Base-by-base conservation (phyloP, 2,797 vertebrate genomes). In the Taenioides sp. region DNA sequence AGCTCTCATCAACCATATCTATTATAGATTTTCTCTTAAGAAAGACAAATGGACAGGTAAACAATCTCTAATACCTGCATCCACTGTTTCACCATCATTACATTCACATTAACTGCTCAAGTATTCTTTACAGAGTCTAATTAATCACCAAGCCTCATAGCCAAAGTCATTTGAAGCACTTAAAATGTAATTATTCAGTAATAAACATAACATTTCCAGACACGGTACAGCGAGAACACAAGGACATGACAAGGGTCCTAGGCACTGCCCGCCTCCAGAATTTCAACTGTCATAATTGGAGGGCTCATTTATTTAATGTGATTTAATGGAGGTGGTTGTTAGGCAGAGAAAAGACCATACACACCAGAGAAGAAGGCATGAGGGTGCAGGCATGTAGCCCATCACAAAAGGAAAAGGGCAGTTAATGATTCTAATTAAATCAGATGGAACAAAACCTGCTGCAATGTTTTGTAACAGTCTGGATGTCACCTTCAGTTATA, bases 381-480 rank as follows among this genome's bases (percentile, higher is more conserved):
- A 71, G 40, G 40, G 68, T 49, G n/a, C 61, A 49, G 65, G 73
- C 66, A 22, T 9, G 68, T 67, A 40, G 55, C 67, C 43, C 52
- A 58, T n/a, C 64, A 31, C 31, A 59, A 71, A 69, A 63, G 67
- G 70, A 71, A n/a, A 72, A 31, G n/a, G 17, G 66, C 75, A 68
- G 79, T 87, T 87, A 88, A 91, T 89, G 80, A 90, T 89, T 76
- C 80, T 92, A 91, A 93, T 93, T 92, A 85, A 91, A 86, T 90
- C 80, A 84, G 88, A 91, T 86, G 74, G 81, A 87, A 86, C 72
- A 86, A 88, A 88, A 87, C 79, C 80, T 71, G 69, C 73, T 76
- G 83, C 82, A 70, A 64, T 82, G 73, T 76, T 83, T 84, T 81
- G 79, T 89, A 86, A 92, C 89, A 81, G 84, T 88, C 83, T 85